A percentile compares a stretch with the other conserved stretches of the same genome.
phyloP scores from a whole-genome alignment of 2,888 invertebrate species.

The Euproctis similis region DNA sequence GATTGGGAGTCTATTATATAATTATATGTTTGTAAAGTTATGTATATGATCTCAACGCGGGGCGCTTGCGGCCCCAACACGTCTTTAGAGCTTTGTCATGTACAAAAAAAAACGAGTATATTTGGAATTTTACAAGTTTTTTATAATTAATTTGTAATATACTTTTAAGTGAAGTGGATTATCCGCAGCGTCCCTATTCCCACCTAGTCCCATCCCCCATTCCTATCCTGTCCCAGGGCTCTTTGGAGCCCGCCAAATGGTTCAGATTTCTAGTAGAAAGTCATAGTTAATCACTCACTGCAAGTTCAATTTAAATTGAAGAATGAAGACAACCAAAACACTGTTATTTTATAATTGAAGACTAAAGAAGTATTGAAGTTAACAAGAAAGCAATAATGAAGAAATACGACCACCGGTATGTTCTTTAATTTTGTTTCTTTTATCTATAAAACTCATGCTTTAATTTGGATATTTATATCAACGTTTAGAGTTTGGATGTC shows the following conservation, averaged over 20 bases:
- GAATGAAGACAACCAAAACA: too few relatives aligned
- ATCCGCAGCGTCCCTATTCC: conserved; percentile 55
- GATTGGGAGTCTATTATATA: conserved; percentile 57
- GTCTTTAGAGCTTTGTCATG: conserved; percentile 65
- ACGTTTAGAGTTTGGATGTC: too few relatives aligned
- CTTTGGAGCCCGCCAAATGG: conserved; percentile 52
- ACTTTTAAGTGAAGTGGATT: conserved; percentile 61
- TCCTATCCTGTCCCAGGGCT: conserved; percentile 51
- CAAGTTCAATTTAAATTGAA: background rate
- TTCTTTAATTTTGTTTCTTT: too few relatives aligned
- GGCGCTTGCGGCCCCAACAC: conserved; percentile 40
- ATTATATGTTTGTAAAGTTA: conserved; percentile 62
- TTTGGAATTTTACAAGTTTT: conserved; percentile 75
- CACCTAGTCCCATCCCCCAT: conserved; percentile 34
- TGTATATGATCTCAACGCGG: conserved; percentile 71
- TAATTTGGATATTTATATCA: too few relatives aligned
- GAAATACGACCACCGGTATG: too few relatives aligned
- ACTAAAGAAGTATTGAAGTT: too few relatives aligned
- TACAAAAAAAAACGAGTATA: conserved; percentile 72
- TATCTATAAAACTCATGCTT: too few relatives aligned
- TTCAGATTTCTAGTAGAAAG: conserved; percentile 36
- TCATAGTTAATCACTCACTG: background rate
- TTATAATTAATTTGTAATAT: conserved; percentile 74
- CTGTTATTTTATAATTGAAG: too few relatives aligned
- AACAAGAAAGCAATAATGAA: too few relatives aligned